These are phyloP conservation scores for Chironomus tepperi DNA, from an alignment of 1,140 invertebrate species.

Conservation along the genomic window DNA sequence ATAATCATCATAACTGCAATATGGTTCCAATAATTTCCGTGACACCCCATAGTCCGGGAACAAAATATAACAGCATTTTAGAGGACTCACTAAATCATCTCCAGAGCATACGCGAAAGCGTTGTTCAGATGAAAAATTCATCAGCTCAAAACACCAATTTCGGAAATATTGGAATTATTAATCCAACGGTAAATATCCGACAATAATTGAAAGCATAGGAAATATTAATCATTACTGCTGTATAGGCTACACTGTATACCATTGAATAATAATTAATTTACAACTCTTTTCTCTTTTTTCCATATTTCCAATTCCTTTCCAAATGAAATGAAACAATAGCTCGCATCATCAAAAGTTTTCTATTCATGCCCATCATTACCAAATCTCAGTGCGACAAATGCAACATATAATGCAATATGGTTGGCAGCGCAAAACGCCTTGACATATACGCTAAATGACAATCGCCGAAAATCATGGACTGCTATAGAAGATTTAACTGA, in stretches of 20 bases:
- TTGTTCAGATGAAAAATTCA: slow-evolving; percentile 40
- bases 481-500: slow-evolving; percentile 57
- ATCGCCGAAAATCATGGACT: slow-evolving; percentile 69
- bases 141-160: slow-evolving; percentile 32
- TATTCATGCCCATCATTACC: slow-evolving; percentile 61
- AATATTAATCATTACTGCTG: too few species aligned
- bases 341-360: slow-evolving; percentile 48
- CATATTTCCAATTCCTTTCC: too few species aligned
- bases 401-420: slow-evolving; percentile 34
- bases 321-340: slow-evolving; percentile 27
- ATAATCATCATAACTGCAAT: slow-evolving; percentile 31
- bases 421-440: slow-evolving; percentile 33
- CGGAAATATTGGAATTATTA: slow-evolving; percentile 31
- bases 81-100: slow-evolving; percentile 43
- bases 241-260: too few species aligned
- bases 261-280: too few species aligned
- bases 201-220: too few species aligned
- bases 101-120: slow-evolving; percentile 38
- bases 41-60: slow-evolving; percentile 70
- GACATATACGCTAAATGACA: slow-evolving; percentile 42
- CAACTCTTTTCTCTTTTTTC: too few species aligned
- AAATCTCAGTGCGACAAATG: slow-evolving; percentile 31
- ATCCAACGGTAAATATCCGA: slow-evolving; percentile 28
- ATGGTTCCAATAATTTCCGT: slow-evolving; percentile 75
- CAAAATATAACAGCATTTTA: slow-evolving; percentile 41